Evolutionary conservation across 2,113 vertebrate genomes (phyloP).

Genomic region (Phocoena sinus): DNA sequence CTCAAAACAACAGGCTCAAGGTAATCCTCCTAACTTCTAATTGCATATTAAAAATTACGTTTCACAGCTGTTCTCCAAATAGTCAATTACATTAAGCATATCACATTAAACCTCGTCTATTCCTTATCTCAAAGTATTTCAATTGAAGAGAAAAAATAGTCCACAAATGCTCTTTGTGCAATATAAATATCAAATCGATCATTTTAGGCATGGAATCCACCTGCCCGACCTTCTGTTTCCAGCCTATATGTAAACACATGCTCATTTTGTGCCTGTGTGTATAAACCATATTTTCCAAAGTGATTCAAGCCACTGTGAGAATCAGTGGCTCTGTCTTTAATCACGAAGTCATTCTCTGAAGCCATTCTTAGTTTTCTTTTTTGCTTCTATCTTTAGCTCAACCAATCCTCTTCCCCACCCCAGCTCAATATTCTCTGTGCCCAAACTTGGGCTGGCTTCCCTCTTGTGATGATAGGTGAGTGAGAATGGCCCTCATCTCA

Average conservation of each 20-base stretch:
- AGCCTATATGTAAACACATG: not conserved
- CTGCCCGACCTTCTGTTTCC: not conserved
- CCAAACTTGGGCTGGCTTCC: not conserved
- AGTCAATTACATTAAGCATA: not conserved
- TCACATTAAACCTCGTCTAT: not conserved
- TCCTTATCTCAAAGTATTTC: not conserved
- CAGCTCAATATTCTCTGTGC: not conserved
- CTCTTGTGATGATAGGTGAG: accelerated
- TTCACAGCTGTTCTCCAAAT: not conserved
- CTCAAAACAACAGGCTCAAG: not conserved
- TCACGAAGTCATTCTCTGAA: not conserved
- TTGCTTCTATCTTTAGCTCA: not conserved
- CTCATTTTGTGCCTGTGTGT: not conserved
- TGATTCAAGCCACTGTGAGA: not conserved
- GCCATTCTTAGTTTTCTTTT: not conserved
- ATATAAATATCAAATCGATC: not conserved
- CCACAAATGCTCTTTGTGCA: not conserved
- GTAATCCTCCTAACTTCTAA: not conserved
- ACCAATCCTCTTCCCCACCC: not conserved
- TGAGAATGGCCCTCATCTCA: accelerated
- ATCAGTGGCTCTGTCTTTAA: not conserved
- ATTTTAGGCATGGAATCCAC: not conserved
- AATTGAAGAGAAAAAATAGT: not conserved
- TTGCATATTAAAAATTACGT: not conserved
- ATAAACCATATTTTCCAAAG: not conserved